Base-by-base conservation (phyloP, 64 coral and sea anemone species). In the Montipora sp. region DNA sequence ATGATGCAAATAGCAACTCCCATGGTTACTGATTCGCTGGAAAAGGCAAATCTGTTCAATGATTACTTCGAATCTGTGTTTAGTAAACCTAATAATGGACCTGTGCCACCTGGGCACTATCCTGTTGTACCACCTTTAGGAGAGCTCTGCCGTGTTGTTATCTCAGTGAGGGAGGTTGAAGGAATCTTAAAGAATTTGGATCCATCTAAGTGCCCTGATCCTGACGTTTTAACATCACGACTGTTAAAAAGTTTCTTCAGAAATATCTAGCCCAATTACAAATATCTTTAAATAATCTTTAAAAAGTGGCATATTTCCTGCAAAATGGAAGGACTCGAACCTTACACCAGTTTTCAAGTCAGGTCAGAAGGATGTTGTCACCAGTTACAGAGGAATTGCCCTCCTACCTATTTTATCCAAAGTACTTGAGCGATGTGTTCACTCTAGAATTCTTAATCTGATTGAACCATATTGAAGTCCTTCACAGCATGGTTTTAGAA, bases 401-500 rank as follows among this genome's bases (percentile, higher is more conserved):
- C 79, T 81, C 6, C 79, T 81, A 44, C 79, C 79, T 50, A 81
- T 81, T 12, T 81, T 51, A 57, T 81, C 79, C 21, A 81, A 81
- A 48, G 79, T 81, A 57, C 48, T 55, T 10, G 2, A 81, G 79
- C 47, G 14, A 51, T 81, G 79, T 81, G 79, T 81, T 13, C 60
- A 65, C 60, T 65, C 60, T 14, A 65, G 60, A 0, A 65, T 65
- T 65, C 60, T 65, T 65, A 65, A 65, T 65, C 60, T 12, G 60
- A 65, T 65, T 65, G 60, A 65, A 13, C 60, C 60, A 65, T 65
- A 65, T 65, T 13, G 11, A 65, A 65, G 60, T 65, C 60, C 60
- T 65, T 65, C 60, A 65, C 60, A 65, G 60, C 60, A 65, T 65
- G 60, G 60, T 65, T 65, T 65, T 65, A 11, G 60, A 65, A 65